These are phyloP conservation scores for Drosophila willistoni DNA, from an alignment of 1,140 invertebrate genomes.

Conservation along the genomic window DNA sequence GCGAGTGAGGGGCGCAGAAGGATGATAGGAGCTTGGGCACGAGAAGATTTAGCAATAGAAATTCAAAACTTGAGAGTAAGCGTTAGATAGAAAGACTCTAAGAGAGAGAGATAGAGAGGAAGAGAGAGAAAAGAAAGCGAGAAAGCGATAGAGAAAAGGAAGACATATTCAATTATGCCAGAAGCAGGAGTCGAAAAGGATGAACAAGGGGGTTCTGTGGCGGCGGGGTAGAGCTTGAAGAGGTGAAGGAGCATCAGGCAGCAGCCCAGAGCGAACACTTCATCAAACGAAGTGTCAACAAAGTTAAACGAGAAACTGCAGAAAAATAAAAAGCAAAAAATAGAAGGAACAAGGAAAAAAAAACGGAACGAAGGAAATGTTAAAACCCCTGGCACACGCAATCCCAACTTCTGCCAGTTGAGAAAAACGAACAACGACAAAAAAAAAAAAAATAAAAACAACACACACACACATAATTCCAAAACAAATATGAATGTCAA, in stretches of 20 bases:
- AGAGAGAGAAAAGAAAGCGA: background rate
- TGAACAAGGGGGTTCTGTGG: background rate
- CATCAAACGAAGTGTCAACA: conserved; percentile 74
- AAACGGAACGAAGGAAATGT: conserved; percentile 35
- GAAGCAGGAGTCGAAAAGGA: conserved; percentile 15
- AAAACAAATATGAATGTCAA: conserved; percentile 76
- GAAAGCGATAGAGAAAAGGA: conserved; percentile 28
- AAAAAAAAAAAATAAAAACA: background rate
- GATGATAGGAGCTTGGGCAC: background rate
- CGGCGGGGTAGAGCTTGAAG: conserved; percentile 1
- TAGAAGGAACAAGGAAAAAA: no score
- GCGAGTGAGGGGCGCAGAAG: background rate
- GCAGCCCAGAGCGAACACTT: conserved; percentile 50
- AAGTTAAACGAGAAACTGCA: conserved; percentile 74
- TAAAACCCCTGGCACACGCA: conserved; percentile 63
- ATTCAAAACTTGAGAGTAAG: conserved; percentile 58
- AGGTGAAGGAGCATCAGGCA: conserved; percentile 24
- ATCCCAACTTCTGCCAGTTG: conserved; percentile 24
- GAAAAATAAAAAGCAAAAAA: conserved; percentile 31
- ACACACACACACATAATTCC: conserved; percentile 50
- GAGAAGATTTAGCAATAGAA: conserved; percentile 34
- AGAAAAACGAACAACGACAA: background rate
- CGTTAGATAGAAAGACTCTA: conserved; percentile 15
- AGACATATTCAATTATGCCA: conserved; percentile 43
- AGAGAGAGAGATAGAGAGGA: conserved; percentile 30